These are phyloP conservation scores for Drosophila mayri DNA, from an alignment of 1,140 invertebrate genomes.

Conservation along the genomic window DNA sequence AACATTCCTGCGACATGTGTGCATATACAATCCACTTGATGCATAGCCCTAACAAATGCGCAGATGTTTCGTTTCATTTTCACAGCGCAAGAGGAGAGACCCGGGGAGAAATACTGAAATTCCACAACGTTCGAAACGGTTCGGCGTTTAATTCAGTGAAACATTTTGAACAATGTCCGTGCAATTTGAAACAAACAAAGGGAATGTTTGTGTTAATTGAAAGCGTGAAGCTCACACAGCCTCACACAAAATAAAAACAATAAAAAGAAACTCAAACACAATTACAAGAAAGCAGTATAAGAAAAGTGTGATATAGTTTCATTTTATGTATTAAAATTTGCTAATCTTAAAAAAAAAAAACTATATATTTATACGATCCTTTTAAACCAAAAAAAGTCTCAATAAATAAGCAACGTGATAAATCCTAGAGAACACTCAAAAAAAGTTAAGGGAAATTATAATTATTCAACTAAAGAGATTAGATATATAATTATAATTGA, in stretches of 20 bases:
- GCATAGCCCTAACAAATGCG: constrained; percentile 75
- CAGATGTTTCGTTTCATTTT: constrained; percentile 77
- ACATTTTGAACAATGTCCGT: constrained; percentile 80
- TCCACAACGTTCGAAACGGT: constrained; percentile 61
- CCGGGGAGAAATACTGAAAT: constrained; percentile 49
- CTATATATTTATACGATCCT: not conserved
- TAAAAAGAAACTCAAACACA: constrained; percentile 1
- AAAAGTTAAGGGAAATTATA: no score
- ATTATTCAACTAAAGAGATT: not conserved
- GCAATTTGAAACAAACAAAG: constrained; percentile 82
- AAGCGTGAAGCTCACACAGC: constrained; percentile 73
- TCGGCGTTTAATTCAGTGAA: constrained; percentile 72
- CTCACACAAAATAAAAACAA: constrained; percentile 26
- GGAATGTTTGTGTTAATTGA: constrained; percentile 83
- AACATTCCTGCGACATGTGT: constrained; percentile 41
- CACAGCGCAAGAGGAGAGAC: constrained; percentile 10
- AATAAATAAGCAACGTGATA: no score
- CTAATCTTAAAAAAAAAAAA: not conserved
- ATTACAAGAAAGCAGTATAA: constrained; percentile 8
- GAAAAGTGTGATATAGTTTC: constrained; percentile 1
- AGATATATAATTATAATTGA: not conserved
- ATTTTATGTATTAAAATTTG: not conserved
- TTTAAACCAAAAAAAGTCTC: no score
- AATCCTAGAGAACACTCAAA: no score
- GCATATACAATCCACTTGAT: constrained; percentile 62